A percentile compares a stretch with the other conserved stretches of the same genome.
Conservation (phyloP, 2,797 vertebrate genomes). For the Lithobates pipiens region DNA sequence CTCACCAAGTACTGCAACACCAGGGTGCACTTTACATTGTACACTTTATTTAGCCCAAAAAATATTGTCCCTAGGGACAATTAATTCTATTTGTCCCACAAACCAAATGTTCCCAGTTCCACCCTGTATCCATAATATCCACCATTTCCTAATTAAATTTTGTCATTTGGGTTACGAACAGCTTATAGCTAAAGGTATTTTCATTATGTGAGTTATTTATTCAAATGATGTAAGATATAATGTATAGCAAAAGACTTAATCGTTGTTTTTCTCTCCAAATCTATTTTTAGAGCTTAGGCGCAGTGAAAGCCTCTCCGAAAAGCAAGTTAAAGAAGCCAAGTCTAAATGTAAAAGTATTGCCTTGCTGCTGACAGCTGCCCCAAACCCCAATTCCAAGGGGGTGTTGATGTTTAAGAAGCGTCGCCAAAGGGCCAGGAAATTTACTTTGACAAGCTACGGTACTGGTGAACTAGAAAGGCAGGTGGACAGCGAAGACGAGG, state of each 20-base stretch:
- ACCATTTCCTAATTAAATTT: too few relatives aligned
- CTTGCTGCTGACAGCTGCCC: slow-evolving; percentile 89
- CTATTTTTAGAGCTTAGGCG: slow-evolving; percentile 86
- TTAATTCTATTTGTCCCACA: too few relatives aligned
- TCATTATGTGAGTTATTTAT: not conserved
- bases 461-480: slow-evolving; percentile 89
- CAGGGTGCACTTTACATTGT: too few relatives aligned
- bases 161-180: too few relatives aligned
- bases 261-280: slow-evolving; percentile 30
- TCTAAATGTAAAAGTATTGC: slow-evolving; percentile 99
- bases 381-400: slow-evolving; percentile 95
- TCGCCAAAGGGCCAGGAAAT: slow-evolving; percentile 92
- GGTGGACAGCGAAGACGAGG: slow-evolving; percentile 76
- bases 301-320: slow-evolving; percentile 95
- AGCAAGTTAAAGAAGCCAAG: slow-evolving; percentile 96
- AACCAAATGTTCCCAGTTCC: too few relatives aligned
- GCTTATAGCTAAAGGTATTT: not conserved
- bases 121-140: too few relatives aligned
- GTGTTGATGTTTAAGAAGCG: slow-evolving; percentile 99
- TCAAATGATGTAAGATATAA: not conserved
- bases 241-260: not conserved
- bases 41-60: too few relatives aligned
- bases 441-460: slow-evolving; percentile 97
- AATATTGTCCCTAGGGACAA: too few relatives aligned
- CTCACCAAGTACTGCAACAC: too few relatives aligned